Evolutionary conservation across 2,113 vertebrate species (phyloP).

Genomic region (Rhineura floridana): DNA sequence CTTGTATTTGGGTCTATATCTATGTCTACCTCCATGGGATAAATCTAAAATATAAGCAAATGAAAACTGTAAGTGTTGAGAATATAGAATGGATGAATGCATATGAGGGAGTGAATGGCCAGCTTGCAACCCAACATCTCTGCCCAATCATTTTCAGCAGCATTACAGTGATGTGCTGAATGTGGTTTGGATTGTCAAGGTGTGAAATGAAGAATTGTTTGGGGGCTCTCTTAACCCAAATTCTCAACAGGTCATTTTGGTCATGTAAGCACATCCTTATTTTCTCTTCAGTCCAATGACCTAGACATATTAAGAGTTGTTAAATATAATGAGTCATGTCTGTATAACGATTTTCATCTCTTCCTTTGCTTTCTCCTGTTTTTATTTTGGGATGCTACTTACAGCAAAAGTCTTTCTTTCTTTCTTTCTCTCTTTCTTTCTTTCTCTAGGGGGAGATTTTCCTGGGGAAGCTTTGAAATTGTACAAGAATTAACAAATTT

Average conservation of each 20-base stretch:
- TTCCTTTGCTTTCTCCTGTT: not conserved
- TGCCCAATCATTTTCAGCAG: not conserved
- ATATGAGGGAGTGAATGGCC: not conserved
- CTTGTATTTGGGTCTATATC: not conserved
- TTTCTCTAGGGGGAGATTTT: not conserved
- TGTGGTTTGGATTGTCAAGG: not conserved
- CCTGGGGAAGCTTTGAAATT: not conserved
- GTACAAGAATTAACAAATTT: not conserved
- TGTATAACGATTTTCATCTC: not conserved
- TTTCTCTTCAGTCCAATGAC: slow-evolving; percentile 14
- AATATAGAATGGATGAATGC: not conserved
- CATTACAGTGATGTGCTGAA: not conserved
- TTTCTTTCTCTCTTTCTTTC: not conserved
- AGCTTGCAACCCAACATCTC: not conserved
- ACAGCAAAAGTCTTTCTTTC: not conserved
- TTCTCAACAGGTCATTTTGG: not conserved
- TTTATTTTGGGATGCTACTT: not conserved
- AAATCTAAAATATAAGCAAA: not conserved
- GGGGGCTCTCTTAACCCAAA: not conserved
- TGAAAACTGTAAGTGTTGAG: not conserved
- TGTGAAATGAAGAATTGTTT: not conserved
- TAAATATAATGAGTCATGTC: not conserved
- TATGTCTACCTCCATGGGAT: not conserved
- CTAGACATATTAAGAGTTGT: slow-evolving; percentile 21
- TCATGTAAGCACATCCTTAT: not conserved